A percentile compares a stretch with the other conserved stretches of the same genome.
These are phyloP conservation scores for Sturnira hondurensis DNA, from an alignment of 2,113 vertebrate genomes.

Conservation along the genomic window DNA sequence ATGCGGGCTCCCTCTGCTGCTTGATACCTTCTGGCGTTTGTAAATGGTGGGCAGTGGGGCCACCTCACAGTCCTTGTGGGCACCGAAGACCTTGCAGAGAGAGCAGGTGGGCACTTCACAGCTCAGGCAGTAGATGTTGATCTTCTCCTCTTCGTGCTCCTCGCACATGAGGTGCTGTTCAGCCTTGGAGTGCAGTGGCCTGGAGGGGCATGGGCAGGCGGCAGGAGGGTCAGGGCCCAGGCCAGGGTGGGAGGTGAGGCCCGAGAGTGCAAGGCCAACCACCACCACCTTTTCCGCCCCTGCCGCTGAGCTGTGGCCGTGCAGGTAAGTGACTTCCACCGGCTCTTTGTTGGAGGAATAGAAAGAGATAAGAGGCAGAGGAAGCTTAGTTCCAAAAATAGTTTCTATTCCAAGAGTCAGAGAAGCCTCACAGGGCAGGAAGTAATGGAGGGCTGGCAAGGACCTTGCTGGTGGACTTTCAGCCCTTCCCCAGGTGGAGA, in stretches of 20 bases:
- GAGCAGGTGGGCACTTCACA: slow-evolving; percentile 93
- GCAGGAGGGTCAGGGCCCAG: neutral
- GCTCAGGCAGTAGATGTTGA: slow-evolving; percentile 93
- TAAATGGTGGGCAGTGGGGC: slow-evolving; percentile 87
- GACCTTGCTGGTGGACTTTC: neutral
- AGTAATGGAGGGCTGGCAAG: neutral
- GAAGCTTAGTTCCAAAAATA: neutral
- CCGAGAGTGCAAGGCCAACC: neutral
- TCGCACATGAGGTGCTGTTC: slow-evolving; percentile 89
- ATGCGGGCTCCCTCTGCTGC: neutral
- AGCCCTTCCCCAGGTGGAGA: neutral
- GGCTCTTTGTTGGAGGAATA: neutral
- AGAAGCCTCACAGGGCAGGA: neutral
- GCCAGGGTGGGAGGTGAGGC: too few relatives aligned
- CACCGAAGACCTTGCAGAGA: slow-evolving; percentile 94
- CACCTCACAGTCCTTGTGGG: slow-evolving; percentile 92
- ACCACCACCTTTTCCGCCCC: neutral
- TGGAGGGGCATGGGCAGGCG: slow-evolving; percentile 27
- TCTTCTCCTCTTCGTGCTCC: slow-evolving; percentile 90
- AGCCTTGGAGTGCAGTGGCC: slow-evolving; percentile 84
- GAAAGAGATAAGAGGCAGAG: neutral
- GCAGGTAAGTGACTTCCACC: neutral
- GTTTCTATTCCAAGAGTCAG: neutral
- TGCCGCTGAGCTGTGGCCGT: neutral
- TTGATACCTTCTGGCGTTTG: slow-evolving; percentile 86